Evolutionary conservation across 2,113 vertebrate species (phyloP).

Genomic region (Dolichallabes microphthalmus): DNA sequence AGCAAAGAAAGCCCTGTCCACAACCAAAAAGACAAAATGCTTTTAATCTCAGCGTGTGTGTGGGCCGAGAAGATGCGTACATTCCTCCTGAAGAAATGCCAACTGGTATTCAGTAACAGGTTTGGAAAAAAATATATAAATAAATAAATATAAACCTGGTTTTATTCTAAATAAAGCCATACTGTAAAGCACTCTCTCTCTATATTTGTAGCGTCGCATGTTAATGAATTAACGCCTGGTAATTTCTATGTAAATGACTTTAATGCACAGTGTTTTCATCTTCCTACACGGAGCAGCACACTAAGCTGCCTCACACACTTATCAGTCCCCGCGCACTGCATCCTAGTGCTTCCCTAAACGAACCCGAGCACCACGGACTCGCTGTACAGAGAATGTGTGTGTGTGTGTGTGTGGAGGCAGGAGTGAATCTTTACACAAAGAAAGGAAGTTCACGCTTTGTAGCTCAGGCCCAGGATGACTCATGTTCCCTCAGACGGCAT

Average conservation of each 20-base stretch:
- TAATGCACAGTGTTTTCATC: slow-evolving; percentile 21
- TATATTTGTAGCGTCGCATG: not conserved
- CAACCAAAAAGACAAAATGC: not conserved
- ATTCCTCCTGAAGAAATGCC: not conserved
- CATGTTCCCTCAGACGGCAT: slow-evolving; percentile 29
- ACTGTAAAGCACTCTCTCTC: not conserved
- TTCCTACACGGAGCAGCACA: slow-evolving; percentile 7
- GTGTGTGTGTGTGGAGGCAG: slow-evolving; percentile 29
- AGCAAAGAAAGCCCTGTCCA: slow-evolving; percentile 7
- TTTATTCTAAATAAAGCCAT: not conserved
- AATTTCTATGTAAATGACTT: slow-evolving; percentile 22
- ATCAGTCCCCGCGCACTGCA: slow-evolving; percentile 29
- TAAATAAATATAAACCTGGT: not conserved
- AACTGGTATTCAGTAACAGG: not conserved
- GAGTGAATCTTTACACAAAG: slow-evolving; percentile 18
- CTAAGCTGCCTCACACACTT: slow-evolving; percentile 25
- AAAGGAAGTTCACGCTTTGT: slow-evolving; percentile 30
- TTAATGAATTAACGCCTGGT: slow-evolving; percentile 15
- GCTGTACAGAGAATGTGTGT: slow-evolving; percentile 21
- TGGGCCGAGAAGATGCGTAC: not conserved
- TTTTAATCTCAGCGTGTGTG: slow-evolving; percentile 8
- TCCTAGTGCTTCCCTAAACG: slow-evolving; percentile 30
- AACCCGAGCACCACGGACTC: slow-evolving; percentile 28
- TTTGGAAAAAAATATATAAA: not conserved
- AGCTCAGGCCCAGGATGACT: slow-evolving; percentile 46